Evolutionary conservation across 2,888 invertebrate genomes (phyloP).

Genomic region (Danaus chrysippus): DNA sequence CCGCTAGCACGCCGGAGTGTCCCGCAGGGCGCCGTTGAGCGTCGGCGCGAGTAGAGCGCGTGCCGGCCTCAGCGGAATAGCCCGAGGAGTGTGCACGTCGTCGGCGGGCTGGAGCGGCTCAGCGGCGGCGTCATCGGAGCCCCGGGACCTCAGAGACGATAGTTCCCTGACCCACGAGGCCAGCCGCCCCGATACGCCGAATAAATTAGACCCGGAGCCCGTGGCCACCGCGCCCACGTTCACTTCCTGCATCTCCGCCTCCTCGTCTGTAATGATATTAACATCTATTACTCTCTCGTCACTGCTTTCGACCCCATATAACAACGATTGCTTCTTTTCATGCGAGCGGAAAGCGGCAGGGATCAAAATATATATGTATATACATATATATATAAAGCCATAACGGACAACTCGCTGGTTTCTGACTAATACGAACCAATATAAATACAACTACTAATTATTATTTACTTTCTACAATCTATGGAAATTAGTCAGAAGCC

Average conservation of each 20-base stretch:
- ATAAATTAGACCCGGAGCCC: constrained; percentile 71
- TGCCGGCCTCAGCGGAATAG: constrained; percentile 26
- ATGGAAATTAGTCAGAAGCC: no score
- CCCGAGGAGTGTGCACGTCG: constrained; percentile 17
- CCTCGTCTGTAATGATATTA: constrained; percentile 53
- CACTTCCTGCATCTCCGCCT: constrained; percentile 63
- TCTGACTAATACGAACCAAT: no score
- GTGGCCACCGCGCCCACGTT: constrained; percentile 72
- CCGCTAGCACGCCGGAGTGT: constrained; percentile 33
- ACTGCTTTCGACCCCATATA: background rate
- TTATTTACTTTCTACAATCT: no score
- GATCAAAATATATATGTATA: constrained; percentile 13
- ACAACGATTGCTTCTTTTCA: background rate
- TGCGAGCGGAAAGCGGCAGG: constrained; percentile 16
- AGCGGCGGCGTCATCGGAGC: constrained; percentile 62
- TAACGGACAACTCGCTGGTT: background rate
- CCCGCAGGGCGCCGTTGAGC: constrained; percentile 53
- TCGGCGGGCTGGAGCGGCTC: constrained; percentile 48
- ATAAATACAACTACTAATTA: no score
- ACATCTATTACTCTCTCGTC: background rate
- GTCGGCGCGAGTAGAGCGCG: constrained; percentile 32
- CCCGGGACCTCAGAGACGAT: constrained; percentile 65
- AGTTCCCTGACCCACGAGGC: constrained; percentile 75
- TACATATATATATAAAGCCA: background rate
- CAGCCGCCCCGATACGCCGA: constrained; percentile 73